Conservation (phyloP, 2,113 vertebrate genomes). For the Tricholaema leucomelas region DNA sequence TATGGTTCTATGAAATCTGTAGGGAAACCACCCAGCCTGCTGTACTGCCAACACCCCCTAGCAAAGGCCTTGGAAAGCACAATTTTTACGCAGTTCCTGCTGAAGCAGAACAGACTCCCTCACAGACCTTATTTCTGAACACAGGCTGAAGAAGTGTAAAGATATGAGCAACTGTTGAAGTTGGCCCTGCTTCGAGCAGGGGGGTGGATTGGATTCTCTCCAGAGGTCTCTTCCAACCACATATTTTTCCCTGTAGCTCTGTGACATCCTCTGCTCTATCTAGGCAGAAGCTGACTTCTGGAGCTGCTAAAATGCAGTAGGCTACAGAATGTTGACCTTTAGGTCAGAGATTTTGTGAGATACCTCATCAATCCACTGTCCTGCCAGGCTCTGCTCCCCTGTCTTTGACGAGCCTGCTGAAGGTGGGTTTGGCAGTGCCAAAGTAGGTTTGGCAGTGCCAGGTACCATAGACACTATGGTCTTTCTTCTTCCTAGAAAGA, state of each 20-base stretch:
- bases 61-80: constrained; percentile 7
- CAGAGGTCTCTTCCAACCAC: constrained; percentile 9
- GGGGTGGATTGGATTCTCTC: constrained; percentile 18
- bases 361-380: background rate
- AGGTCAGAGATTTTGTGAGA: background rate
- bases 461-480: background rate
- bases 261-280: background rate
- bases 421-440: background rate
- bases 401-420: background rate
- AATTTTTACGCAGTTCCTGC: background rate
- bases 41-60: background rate
- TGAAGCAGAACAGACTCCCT: background rate
- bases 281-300: background rate
- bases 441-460: background rate
- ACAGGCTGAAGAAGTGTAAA: constrained; percentile 25
- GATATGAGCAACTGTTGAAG: constrained; percentile 56
- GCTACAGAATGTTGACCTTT: background rate
- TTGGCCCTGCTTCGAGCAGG: constrained; percentile 24
- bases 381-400: background rate
- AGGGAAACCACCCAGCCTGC: background rate
- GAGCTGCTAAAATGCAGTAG: background rate
- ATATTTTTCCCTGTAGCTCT: background rate
- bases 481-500: background rate
- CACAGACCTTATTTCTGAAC: constrained; percentile 29
- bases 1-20: too few species aligned